Evolutionary conservation across 2,888 invertebrate species (phyloP).

Genomic region (Eupithecia tripunctaria): DNA sequence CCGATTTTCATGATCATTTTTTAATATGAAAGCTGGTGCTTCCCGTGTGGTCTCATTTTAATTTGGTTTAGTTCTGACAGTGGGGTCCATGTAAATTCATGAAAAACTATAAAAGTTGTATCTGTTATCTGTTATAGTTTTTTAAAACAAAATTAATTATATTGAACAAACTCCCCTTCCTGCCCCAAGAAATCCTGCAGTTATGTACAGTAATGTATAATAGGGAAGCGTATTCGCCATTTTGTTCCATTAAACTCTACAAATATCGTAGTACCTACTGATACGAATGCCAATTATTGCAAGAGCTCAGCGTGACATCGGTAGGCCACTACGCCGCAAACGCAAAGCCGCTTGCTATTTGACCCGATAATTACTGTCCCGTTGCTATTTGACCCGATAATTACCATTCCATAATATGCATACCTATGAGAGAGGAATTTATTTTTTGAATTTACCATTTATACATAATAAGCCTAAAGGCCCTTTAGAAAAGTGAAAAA

Average conservation of each 20-base stretch:
- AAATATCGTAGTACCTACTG: background rate
- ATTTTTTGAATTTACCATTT: slow-evolving; percentile 1
- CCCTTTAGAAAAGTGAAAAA: background rate
- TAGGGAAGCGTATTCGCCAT: background rate
- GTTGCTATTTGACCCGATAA: slow-evolving; percentile 1
- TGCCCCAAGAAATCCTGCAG: too few relatives aligned
- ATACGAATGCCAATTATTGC: slow-evolving; percentile 5
- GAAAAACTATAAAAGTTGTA: too few relatives aligned
- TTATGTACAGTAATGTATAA: too few relatives aligned
- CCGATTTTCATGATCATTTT: too few relatives aligned
- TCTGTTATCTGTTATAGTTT: too few relatives aligned
- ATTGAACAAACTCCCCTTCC: too few relatives aligned
- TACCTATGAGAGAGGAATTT: background rate
- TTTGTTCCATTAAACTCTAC: background rate
- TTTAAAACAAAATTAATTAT: too few relatives aligned
- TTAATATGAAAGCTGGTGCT: too few relatives aligned
- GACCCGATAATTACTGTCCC: slow-evolving; percentile 6
- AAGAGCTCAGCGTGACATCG: background rate
- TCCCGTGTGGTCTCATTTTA: too few relatives aligned
- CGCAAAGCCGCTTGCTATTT: background rate
- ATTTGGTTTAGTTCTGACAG: too few relatives aligned
- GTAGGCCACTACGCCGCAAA: slow-evolving; percentile 2
- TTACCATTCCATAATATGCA: background rate
- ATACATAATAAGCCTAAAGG: too few relatives aligned
- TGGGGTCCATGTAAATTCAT: too few relatives aligned